These are phyloP conservation scores for Saccostrea glomerata DNA, from an alignment of 1,140 invertebrate species.

Conservation along the genomic window DNA sequence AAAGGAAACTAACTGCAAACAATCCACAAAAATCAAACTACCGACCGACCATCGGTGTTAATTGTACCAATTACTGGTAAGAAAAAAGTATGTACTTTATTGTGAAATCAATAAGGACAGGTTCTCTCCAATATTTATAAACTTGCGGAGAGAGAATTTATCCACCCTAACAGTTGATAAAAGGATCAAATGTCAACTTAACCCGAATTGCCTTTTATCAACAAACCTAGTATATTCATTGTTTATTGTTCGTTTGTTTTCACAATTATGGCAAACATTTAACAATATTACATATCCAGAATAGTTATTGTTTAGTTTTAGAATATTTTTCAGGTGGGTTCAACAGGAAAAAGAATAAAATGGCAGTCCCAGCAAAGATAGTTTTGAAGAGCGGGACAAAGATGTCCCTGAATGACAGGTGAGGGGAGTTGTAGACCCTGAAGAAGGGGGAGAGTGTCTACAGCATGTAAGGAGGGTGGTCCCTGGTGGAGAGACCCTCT, in stretches of 20 bases:
- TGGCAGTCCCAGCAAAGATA: conserved; percentile 74
- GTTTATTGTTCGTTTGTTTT: too few species aligned
- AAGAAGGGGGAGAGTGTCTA: neutral
- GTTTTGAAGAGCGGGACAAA: conserved; percentile 78
- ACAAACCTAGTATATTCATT: too few species aligned
- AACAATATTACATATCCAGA: too few species aligned
- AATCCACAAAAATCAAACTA: neutral
- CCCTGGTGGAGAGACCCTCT: neutral
- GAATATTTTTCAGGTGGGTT: neutral
- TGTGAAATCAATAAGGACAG: neutral
- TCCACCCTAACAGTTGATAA: neutral
- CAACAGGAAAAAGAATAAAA: neutral
- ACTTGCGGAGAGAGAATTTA: neutral
- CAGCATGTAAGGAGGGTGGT: neutral
- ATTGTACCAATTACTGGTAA: neutral
- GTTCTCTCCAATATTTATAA: neutral
- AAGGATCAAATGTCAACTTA: neutral
- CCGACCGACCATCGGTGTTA: neutral
- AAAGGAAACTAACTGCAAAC: neutral
- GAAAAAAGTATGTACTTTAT: neutral
- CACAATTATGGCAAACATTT: too few species aligned
- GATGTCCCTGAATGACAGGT: conserved; percentile 78
- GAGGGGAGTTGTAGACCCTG: conserved; percentile 55
- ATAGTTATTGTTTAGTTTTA: too few species aligned
- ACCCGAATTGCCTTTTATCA: neutral